phyloP scores from a whole-genome alignment of 2,888 invertebrate species.

The Diadegma fenestrale region DNA sequence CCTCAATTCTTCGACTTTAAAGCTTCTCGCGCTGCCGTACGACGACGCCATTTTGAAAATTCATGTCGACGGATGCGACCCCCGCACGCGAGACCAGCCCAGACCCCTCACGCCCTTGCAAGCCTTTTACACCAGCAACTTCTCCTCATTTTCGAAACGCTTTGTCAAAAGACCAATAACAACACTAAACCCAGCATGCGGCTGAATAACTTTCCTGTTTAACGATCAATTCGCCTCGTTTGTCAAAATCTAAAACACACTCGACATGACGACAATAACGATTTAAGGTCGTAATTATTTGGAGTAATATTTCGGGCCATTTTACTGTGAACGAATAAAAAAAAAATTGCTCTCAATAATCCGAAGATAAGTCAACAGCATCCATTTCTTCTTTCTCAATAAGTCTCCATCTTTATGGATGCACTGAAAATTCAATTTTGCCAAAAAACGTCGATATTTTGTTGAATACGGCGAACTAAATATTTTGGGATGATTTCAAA shows the following conservation, averaged over 20 bases:
- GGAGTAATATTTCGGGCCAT: not conserved
- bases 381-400: not conserved
- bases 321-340: not conserved
- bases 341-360: not conserved
- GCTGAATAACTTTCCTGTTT: not conserved
- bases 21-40: constrained; percentile 49
- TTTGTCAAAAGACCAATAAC: not conserved
- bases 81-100: constrained; percentile 53
- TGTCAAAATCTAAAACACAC: not conserved
- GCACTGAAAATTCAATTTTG: too few species aligned
- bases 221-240: not conserved
- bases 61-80: constrained; percentile 57
- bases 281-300: not conserved
- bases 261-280: not conserved
- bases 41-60: constrained; percentile 78
- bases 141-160: constrained; percentile 21
- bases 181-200: not conserved
- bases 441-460: too few species aligned
- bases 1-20: constrained; percentile 76
- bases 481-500: too few species aligned
- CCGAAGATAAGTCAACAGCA: not conserved
- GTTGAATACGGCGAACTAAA: too few species aligned
- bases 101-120: constrained; percentile 11
- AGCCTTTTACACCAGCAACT: constrained; percentile 30
- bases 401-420: not conserved